Base-by-base conservation (phyloP, 2,797 vertebrate genomes). In the Psittacula derbiana region DNA sequence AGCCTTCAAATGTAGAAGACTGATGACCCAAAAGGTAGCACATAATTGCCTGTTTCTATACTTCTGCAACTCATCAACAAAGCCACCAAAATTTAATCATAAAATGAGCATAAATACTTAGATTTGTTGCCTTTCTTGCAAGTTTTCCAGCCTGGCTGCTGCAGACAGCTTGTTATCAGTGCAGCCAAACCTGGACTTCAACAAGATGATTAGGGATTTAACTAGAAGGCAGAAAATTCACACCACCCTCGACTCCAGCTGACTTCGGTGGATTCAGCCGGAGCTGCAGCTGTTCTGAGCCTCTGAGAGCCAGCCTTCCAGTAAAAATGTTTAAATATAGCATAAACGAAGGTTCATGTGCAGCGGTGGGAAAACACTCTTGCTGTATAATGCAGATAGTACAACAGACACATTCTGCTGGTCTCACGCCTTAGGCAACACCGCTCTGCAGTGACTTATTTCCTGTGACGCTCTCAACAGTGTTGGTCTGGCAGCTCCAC, bases 401-500 rank as follows among this genome's bases (percentile, higher is more conserved):
- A 49, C 83, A 49, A 8, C 57, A 83, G 72, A 16, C 2, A 44
- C 66, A 3, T 57, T 72, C 84, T 6, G 73, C 46, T 5, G 80
- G 44, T 47, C 64, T 60, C 43, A 3, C 0, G 10, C 88, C 78
- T 33, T 47, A 7, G 83, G 76, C 31, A 88, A n/a, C 50, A 1
- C 19, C 0, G 4, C 71, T 81, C 86, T 11, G n/a, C 86, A 57
- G 58, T 16, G 61, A 41, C 46, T 24, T 49, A 20, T 40, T 40
- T 85, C 86, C 91, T 33, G 0, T 4, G 12, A 73, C 0, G 10
- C 82, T 36, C 66, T 9, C 36, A 78, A 3, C 65, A 38, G 85
- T 1, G 0, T 7, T 2, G 50, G 36, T 25, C 28, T 78, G 12
- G 0, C 0, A 16, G 10, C 53, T 55, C 40, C 61, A 25, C 46